phyloP scores from a whole-genome alignment of 2,113 vertebrate species.

The Pandion haliaetus region DNA sequence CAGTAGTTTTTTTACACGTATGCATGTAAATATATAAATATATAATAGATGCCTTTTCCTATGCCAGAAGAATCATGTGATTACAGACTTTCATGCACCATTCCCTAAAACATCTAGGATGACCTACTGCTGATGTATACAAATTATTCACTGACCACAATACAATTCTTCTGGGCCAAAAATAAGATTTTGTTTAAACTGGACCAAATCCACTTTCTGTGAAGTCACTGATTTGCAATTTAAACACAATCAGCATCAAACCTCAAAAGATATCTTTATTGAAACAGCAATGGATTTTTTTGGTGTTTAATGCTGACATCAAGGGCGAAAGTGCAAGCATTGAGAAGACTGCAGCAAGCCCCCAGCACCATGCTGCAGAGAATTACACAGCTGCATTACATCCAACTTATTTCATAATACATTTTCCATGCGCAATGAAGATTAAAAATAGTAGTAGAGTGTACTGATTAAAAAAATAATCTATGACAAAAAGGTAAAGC shows the following conservation, averaged over 20 bases:
- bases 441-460: not conserved
- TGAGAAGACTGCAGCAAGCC: not conserved
- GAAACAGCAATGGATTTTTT: not conserved
- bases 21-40: not conserved
- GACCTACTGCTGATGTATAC: not conserved
- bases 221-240: not conserved
- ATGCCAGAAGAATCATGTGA: not conserved
- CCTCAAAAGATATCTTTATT: not conserved
- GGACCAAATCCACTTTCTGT: not conserved
- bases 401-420: not conserved
- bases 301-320: not conserved
- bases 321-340: not conserved
- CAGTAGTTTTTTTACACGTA: fast-evolving
- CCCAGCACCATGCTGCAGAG: fast-evolving
- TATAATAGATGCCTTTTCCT: not conserved
- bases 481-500: not conserved
- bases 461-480: not conserved
- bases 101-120: not conserved
- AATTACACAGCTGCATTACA: not conserved
- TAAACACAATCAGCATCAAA: not conserved
- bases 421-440: not conserved
- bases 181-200: not conserved
- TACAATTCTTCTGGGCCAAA: not conserved
- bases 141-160: not conserved
- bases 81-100: not conserved